Conservation (phyloP, 2,113 vertebrate species). For the Drymodes brunneopygia region DNA sequence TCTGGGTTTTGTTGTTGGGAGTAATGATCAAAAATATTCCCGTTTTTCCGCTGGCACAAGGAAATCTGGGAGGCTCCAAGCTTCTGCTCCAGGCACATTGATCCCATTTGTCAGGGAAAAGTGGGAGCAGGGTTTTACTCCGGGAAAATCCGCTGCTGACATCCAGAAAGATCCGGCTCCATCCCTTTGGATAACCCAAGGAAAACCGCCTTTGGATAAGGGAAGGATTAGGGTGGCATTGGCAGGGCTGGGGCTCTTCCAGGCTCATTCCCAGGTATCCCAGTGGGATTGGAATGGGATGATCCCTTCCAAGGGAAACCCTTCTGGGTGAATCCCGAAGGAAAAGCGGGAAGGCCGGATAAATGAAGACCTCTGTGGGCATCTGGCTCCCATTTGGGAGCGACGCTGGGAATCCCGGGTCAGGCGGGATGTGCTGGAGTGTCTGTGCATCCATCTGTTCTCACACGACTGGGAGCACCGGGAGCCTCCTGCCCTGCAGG, state of each 20-base stretch:
- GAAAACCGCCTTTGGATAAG: neutral
- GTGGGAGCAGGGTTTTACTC: rapidly evolving
- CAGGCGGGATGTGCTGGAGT: slow-evolving; percentile 79
- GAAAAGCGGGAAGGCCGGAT: neutral
- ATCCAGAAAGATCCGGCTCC: rapidly evolving
- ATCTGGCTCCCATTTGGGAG: slow-evolving; percentile 97
- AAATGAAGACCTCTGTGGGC: slow-evolving; percentile 80
- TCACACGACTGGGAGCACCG: slow-evolving; percentile 95
- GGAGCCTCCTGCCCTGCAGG: slow-evolving; percentile 95
- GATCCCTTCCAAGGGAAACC: neutral
- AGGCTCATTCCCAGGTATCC: neutral
- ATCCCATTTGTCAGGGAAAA: neutral
- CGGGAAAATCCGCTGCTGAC: neutral
- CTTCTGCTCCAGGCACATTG: neutral
- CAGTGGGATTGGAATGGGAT: neutral
- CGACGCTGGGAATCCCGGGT: slow-evolving; percentile 82
- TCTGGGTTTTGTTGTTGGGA: neutral
- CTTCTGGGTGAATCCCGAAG: neutral
- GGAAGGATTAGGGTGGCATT: too few species aligned
- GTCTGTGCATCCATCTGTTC: slow-evolving; percentile 98
- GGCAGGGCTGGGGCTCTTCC: neutral
- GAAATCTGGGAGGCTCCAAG: neutral
- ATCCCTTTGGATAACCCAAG: rapidly evolving
- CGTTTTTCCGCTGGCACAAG: rapidly evolving
- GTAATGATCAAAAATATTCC: neutral